Percentiles rank a stretch among this genome's conserved stretches.
Conservation (phyloP, 2,113 vertebrate genomes). For the Gallinago undulata region DNA sequence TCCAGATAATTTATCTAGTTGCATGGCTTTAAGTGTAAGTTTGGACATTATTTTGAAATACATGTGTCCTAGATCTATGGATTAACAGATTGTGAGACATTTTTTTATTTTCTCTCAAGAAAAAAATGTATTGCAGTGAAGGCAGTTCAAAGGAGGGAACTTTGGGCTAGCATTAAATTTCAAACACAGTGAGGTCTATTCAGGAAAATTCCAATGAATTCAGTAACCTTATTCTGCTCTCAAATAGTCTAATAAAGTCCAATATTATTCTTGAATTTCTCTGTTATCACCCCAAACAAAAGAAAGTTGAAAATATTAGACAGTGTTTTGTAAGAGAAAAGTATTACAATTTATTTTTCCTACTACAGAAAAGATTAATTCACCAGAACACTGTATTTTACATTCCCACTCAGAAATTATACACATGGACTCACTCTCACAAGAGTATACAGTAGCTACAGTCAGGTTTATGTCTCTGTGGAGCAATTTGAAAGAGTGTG, state of each 20-base stretch:
- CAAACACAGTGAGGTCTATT: not conserved
- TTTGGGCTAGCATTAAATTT: not conserved
- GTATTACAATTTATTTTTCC: not conserved
- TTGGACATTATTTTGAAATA: not conserved
- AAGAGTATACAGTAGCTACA: slow-evolving; percentile 51
- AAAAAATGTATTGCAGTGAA: not conserved
- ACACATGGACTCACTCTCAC: slow-evolving; percentile 20
- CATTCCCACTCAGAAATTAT: slow-evolving; percentile 31
- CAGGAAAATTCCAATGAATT: not conserved
- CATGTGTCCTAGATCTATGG: not conserved
- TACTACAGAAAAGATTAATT: not conserved
- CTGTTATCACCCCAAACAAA: not conserved
- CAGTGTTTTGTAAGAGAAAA: not conserved
- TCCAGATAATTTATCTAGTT: not conserved
- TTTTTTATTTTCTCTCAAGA: not conserved
- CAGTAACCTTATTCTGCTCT: not conserved
- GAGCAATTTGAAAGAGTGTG: slow-evolving; percentile 61
- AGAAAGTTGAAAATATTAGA: not conserved
- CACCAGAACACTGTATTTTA: not conserved
- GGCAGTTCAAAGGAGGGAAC: not conserved
- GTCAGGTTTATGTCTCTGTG: slow-evolving; percentile 57
- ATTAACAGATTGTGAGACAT: not conserved
- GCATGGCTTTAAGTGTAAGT: not conserved
- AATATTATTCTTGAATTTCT: not conserved
- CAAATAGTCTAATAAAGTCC: not conserved